Conservation (phyloP, 1,140 invertebrate species). For the Proctacanthus coquilletti region DNA sequence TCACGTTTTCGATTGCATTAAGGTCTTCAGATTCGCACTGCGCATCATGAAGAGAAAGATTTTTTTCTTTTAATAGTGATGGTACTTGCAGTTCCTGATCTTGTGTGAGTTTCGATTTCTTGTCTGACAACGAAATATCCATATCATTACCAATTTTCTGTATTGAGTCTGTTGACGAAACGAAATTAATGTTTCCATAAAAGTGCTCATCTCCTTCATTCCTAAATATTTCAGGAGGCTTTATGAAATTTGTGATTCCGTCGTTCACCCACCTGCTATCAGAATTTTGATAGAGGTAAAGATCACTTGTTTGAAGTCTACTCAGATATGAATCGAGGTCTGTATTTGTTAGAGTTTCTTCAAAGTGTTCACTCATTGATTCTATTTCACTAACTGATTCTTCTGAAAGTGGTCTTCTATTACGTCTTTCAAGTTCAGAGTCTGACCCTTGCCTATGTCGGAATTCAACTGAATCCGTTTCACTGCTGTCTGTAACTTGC, state of each 20-base stretch:
- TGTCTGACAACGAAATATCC: too few species aligned
- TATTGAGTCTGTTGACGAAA: slow-evolving; percentile 26
- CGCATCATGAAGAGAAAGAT: slow-evolving; percentile 6
- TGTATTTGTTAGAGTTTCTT: slow-evolving; percentile 34
- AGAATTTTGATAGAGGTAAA: slow-evolving; percentile 15
- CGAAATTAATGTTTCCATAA: slow-evolving; percentile 27
- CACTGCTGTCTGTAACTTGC: slow-evolving; percentile 14
- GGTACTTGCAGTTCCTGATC: background rate
- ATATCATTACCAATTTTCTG: slow-evolving; percentile 14
- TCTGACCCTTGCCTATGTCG: slow-evolving; percentile 33
- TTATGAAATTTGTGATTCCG: slow-evolving; percentile 21
- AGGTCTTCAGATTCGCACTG: background rate
- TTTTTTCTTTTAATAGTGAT: slow-evolving; percentile 6
- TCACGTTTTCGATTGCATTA: background rate
- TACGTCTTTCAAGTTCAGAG: slow-evolving; percentile 43
- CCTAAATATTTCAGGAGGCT: slow-evolving; percentile 25
- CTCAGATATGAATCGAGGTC: slow-evolving; percentile 50
- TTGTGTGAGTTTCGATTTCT: too few species aligned
- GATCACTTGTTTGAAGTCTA: slow-evolving; percentile 37
- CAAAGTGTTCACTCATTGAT: slow-evolving; percentile 39
- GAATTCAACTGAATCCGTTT: slow-evolving; percentile 34
- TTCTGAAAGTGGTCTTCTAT: slow-evolving; percentile 54
- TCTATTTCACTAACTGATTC: slow-evolving; percentile 46
- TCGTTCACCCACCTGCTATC: slow-evolving; percentile 11
- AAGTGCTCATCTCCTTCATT: slow-evolving; percentile 24